Evolutionary conservation across 2,888 invertebrate genomes (phyloP).

Genomic region (Tanytarsus gracilentus): DNA sequence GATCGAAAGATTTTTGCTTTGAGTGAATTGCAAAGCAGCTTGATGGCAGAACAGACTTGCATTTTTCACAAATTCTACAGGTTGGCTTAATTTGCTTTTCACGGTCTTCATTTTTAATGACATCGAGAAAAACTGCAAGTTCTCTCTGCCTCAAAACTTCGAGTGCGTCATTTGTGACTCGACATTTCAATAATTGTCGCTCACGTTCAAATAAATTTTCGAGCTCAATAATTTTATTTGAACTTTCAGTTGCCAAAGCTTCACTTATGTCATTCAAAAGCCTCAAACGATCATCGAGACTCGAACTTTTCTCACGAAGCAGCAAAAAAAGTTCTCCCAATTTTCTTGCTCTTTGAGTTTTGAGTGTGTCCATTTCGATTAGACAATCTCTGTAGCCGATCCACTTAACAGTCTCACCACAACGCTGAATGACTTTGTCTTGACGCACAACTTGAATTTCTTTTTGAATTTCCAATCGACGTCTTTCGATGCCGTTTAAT

Average conservation of each 20-base stretch:
- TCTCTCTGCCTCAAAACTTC: conserved; percentile 39
- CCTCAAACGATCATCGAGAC: conserved; percentile 15
- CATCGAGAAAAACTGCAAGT: conserved; percentile 38
- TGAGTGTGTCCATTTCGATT: conserved; percentile 71
- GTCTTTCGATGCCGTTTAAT: conserved; percentile 58
- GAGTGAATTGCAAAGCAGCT: conserved; percentile 54
- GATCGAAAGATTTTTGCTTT: conserved; percentile 50
- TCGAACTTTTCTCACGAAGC: conserved; percentile 40
- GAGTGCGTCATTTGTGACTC: conserved; percentile 36
- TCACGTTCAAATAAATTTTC: conserved; percentile 41
- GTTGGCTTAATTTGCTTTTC: conserved; percentile 34
- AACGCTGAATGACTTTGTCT: conserved; percentile 54
- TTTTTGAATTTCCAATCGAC: conserved; percentile 52
- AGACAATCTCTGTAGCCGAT: conserved; percentile 54
- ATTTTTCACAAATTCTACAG: conserved; percentile 50
- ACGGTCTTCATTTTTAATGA: conserved; percentile 38
- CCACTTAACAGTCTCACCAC: conserved; percentile 68
- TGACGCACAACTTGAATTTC: conserved; percentile 53
- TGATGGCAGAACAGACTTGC: conserved; percentile 56
- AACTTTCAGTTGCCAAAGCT: not conserved
- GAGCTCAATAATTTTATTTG: conserved; percentile 32
- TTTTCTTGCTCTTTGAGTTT: conserved; percentile 68
- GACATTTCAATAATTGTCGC: conserved; percentile 38
- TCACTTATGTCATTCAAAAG: conserved; percentile 18
- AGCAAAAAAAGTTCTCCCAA: conserved; percentile 63